phyloP scores from a whole-genome alignment of 2,113 vertebrate species.

The Genyomyrus donnyi region DNA sequence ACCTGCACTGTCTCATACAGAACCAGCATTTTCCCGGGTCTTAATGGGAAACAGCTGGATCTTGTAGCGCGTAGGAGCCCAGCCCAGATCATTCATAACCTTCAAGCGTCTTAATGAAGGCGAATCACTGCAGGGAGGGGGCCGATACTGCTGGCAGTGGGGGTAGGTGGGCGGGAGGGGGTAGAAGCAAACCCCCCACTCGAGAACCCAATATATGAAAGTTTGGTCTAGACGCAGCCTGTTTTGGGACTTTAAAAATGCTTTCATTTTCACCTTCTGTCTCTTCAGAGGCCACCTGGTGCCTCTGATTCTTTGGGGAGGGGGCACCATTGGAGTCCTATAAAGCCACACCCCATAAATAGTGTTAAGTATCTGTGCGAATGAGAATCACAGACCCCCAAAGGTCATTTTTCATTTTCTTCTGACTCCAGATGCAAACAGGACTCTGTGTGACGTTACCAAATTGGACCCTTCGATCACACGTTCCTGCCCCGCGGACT shows the following conservation, averaged over 20 bases:
- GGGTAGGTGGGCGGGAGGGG: slow-evolving; percentile 30
- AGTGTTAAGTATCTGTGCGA: slow-evolving; percentile 18
- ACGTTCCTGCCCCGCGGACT: not conserved
- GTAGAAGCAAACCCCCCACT: slow-evolving; percentile 29
- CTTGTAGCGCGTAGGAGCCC: slow-evolving; percentile 53
- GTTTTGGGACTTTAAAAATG: not conserved
- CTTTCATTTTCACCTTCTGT: not conserved
- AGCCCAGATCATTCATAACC: slow-evolving; percentile 71
- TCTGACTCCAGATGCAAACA: no score
- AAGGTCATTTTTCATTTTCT: slow-evolving; percentile 7
- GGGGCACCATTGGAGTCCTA: not conserved
- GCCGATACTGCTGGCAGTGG: slow-evolving; percentile 20
- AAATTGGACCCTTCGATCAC: not conserved
- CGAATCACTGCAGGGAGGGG: slow-evolving; percentile 32
- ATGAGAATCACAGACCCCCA: slow-evolving; percentile 22
- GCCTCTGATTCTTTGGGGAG: not conserved
- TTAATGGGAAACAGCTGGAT: slow-evolving; percentile 71
- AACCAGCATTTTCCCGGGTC: slow-evolving; percentile 22
- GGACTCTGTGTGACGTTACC: slow-evolving; percentile 8
- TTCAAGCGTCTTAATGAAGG: slow-evolving; percentile 61
- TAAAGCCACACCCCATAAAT: slow-evolving; percentile 23
- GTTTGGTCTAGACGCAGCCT: not conserved
- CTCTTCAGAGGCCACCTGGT: not conserved
- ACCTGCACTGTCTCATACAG: slow-evolving; percentile 53
- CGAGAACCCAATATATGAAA: slow-evolving; percentile 14